These are phyloP conservation scores for Anastrepha ludens DNA, from an alignment of 1,140 invertebrate species.

Conservation along the genomic window DNA sequence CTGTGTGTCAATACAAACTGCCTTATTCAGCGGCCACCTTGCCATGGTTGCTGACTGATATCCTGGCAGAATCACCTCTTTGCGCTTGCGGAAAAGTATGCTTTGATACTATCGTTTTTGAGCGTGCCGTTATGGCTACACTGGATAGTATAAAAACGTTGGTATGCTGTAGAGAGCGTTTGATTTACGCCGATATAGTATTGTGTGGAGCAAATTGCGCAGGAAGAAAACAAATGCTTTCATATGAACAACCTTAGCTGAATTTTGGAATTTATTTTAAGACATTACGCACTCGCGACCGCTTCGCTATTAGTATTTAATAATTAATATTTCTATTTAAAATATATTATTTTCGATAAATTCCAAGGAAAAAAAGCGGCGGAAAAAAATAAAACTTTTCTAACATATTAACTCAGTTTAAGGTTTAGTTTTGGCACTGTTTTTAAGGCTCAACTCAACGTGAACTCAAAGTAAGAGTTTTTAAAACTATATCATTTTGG, in stretches of 20 bases:
- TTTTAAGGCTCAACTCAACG: no score
- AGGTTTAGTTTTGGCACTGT: no score
- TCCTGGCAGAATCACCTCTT: conserved; percentile 67
- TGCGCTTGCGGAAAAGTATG: conserved; percentile 69
- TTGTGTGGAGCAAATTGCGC: conserved; percentile 62
- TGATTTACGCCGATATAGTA: conserved; percentile 69
- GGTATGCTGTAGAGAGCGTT: conserved; percentile 68
- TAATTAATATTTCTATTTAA: no score
- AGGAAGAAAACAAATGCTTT: conserved; percentile 54
- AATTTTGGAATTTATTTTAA: not conserved
- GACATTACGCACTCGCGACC: no score
- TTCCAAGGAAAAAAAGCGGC: no score
- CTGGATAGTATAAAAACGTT: conserved; percentile 69
- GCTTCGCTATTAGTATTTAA: no score
- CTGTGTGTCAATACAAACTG: conserved; percentile 62
- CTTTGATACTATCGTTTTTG: conserved; percentile 60
- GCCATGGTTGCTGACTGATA: conserved; percentile 67
- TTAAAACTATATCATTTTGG: no score
- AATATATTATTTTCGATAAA: no score
- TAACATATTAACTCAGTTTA: no score
- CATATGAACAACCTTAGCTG: conserved; percentile 1
- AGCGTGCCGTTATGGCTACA: conserved; percentile 65
- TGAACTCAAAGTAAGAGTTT: no score
- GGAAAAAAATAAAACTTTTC: no score
- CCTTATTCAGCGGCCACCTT: conserved; percentile 60